Conservation (phyloP, 2,888 invertebrate species). For the Papilio gigon region DNA sequence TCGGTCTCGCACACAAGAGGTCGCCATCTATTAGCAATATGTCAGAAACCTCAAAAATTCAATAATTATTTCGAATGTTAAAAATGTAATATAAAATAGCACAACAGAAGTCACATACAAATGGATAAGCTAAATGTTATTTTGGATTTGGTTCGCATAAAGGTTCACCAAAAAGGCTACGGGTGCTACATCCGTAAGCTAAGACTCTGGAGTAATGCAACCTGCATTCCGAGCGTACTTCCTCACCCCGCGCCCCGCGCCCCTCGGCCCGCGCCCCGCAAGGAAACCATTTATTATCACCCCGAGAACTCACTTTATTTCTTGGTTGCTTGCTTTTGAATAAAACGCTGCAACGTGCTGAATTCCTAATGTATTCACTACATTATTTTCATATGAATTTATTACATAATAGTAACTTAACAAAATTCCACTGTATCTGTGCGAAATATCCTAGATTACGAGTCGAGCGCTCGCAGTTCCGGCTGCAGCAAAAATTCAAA, state of each 20-base stretch:
- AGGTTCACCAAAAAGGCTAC: not conserved
- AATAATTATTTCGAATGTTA: not conserved
- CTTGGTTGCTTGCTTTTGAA: slow-evolving; percentile 25
- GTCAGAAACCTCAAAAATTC: not conserved
- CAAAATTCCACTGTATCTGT: not conserved
- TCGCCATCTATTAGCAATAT: not conserved
- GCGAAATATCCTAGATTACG: not conserved
- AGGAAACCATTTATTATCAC: slow-evolving; percentile 72
- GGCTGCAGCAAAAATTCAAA: slow-evolving; percentile 44
- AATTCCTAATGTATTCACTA: slow-evolving; percentile 1
- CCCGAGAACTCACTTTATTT: slow-evolving; percentile 22
- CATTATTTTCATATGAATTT: slow-evolving; percentile 8
- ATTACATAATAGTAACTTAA: not conserved
- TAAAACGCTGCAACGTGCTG: slow-evolving; percentile 24
- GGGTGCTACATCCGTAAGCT: not conserved
- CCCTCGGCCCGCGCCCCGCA: slow-evolving; percentile 51
- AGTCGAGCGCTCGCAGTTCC: not conserved
- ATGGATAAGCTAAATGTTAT: not conserved
- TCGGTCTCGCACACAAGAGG: no score
- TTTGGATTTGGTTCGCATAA: not conserved
- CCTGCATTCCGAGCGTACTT: slow-evolving; percentile 9
- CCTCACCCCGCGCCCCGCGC: not conserved
- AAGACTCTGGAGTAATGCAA: not conserved
- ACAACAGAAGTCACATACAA: not conserved
- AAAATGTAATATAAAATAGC: not conserved